Evolutionary conservation across 2,888 invertebrate genomes (phyloP).

Genomic region (Watsonalla binaria): DNA sequence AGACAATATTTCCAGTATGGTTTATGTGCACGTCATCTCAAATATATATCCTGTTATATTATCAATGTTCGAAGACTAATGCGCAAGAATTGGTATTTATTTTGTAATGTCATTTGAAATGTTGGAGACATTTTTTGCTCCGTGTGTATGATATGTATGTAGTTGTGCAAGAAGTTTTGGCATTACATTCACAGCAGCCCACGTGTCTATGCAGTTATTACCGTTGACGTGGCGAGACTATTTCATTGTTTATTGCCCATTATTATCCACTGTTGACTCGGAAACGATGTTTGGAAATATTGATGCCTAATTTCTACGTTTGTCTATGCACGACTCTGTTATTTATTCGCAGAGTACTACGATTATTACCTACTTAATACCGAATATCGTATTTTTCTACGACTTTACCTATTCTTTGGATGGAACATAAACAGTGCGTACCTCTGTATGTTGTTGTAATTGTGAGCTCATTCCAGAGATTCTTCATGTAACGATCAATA

Average conservation of each 20-base stretch:
- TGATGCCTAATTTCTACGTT: constrained; percentile 10
- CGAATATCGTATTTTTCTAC: background rate
- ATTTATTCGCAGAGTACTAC: background rate
- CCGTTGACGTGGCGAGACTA: constrained; percentile 35
- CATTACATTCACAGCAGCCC: constrained; percentile 33
- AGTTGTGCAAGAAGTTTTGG: constrained; percentile 36
- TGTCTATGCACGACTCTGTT: constrained; percentile 5
- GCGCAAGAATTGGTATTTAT: background rate
- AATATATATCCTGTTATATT: background rate
- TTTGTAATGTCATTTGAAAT: background rate
- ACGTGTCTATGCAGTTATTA: constrained; percentile 35
- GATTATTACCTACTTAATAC: constrained; percentile 2
- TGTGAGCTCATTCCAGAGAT: no score
- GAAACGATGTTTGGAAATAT: constrained; percentile 30
- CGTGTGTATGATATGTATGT: constrained; percentile 9
- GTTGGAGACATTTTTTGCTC: constrained; percentile 3
- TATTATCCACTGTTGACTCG: constrained; percentile 26
- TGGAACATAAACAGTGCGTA: background rate
- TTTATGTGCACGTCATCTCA: background rate
- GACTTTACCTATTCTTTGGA: background rate
- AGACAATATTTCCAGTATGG: background rate
- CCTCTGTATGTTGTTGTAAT: no score
- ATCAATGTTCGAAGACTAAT: constrained; percentile 1
- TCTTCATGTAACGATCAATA: no score
- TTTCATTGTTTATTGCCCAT: constrained; percentile 44